Evolutionary conservation across 2,888 invertebrate species (phyloP).

Genomic region (Eretmocerus hayati): DNA sequence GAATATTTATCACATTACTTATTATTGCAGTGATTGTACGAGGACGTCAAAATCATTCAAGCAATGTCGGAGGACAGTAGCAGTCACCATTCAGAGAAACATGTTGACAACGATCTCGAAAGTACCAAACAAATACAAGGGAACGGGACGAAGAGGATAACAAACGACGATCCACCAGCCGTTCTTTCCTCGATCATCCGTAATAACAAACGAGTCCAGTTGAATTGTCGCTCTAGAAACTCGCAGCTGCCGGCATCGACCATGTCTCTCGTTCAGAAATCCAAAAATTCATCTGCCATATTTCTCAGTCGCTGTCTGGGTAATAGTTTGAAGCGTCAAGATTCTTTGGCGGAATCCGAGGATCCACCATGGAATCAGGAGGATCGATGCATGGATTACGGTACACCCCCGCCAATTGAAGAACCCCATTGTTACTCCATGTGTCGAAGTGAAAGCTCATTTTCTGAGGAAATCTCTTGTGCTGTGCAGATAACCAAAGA

Average conservation of each 20-base stretch:
- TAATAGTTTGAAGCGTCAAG: conserved; percentile 9
- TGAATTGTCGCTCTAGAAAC: conserved; percentile 37
- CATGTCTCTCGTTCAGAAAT: conserved; percentile 22
- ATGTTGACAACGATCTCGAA: too few relatives aligned
- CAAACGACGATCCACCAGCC: not conserved
- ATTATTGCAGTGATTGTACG: too few relatives aligned
- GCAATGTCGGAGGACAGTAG: too few relatives aligned
- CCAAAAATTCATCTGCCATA: conserved; percentile 31
- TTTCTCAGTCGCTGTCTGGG: conserved; percentile 31
- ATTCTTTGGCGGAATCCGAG: conserved; percentile 23
- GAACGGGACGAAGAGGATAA: not conserved
- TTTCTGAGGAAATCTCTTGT: conserved; percentile 46
- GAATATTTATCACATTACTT: too few relatives aligned
- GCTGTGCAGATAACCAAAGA: conserved; percentile 50
- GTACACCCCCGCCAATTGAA: conserved; percentile 73
- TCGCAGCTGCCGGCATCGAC: conserved; percentile 22
- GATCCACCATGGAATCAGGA: conserved; percentile 24
- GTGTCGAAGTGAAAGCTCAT: conserved; percentile 75
- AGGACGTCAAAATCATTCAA: too few relatives aligned
- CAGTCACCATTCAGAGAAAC: too few relatives aligned
- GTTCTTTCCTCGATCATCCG: too few relatives aligned
- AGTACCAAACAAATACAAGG: not conserved
- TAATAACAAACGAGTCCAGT: conserved; percentile 25
- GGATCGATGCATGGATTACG: conserved; percentile 64
- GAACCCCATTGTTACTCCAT: conserved; percentile 56